These are phyloP conservation scores for Cryptosula pallasiana DNA, from an alignment of 2,888 invertebrate species.

Conservation along the genomic window DNA sequence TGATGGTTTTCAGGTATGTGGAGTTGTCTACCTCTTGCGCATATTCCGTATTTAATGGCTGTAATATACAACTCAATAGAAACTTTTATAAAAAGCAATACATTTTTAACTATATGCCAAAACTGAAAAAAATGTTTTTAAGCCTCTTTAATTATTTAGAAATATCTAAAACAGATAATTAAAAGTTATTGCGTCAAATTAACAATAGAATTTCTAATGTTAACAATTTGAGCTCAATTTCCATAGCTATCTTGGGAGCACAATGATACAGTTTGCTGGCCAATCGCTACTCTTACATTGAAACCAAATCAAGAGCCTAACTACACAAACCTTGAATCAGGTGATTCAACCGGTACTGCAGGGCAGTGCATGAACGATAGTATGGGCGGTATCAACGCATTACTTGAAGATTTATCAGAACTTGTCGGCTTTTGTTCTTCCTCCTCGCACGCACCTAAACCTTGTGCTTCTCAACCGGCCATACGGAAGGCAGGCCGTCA, in stretches of 20 bases:
- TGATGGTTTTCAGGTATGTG: slow-evolving; percentile 6
- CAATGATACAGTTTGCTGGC: slow-evolving; percentile 1
- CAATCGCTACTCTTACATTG: not conserved
- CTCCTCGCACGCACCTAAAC: not conserved
- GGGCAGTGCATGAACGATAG: not conserved
- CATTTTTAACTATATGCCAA: no score
- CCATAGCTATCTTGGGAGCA: not conserved
- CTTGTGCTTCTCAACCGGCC: not conserved
- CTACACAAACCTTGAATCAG: no score
- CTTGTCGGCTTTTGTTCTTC: not conserved
- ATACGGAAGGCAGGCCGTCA: not conserved
- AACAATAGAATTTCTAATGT: no score
- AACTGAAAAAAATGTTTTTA: no score
- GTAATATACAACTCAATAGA: no score
- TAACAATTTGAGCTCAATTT: no score
- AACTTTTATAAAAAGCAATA: no score
- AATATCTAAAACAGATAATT: no score
- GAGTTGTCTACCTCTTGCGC: not conserved
- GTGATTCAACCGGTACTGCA: no score
- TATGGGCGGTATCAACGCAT: not conserved
- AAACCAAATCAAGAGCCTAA: slow-evolving; percentile 18
- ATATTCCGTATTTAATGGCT: no score
- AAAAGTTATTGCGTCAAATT: no score
- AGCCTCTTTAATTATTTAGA: no score
- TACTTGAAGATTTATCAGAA: not conserved